phyloP scores from a whole-genome alignment of 2,888 invertebrate species.

The Tiliacea citrago region DNA sequence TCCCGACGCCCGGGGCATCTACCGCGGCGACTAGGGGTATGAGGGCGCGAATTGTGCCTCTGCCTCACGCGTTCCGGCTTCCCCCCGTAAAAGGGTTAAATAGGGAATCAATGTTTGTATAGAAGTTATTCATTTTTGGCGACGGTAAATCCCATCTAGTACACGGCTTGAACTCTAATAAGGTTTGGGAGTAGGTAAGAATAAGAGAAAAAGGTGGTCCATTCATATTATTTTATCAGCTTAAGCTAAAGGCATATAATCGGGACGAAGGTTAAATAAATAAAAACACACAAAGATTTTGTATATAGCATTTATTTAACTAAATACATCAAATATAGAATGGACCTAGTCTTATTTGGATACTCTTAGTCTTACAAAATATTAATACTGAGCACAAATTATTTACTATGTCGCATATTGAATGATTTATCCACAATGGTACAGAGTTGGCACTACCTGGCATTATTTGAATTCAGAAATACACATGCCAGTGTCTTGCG shows the following conservation, averaged over 20 bases:
- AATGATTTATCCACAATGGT: constrained; percentile 5
- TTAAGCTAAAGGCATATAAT: background rate
- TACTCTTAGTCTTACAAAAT: constrained; percentile 71
- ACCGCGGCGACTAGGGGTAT: no score
- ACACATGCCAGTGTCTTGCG: background rate
- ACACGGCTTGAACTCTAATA: no score
- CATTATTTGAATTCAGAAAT: background rate
- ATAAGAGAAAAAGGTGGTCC: background rate
- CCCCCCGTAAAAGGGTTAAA: no score
- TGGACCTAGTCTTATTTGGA: constrained; percentile 41
- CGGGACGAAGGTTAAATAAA: background rate
- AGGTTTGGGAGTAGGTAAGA: no score
- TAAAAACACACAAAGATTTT: background rate
- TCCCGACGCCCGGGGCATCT: no score
- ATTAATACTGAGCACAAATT: constrained; percentile 73
- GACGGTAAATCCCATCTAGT: no score
- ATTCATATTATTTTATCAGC: background rate
- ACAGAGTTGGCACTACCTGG: constrained; percentile 1
- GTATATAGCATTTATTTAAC: constrained; percentile 62
- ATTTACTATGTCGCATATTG: constrained; percentile 46
- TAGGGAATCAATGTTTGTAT: no score
- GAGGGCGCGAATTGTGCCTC: no score
- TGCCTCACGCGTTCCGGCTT: no score
- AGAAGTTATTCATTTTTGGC: no score
- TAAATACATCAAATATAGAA: constrained; percentile 69